Conservation (phyloP, 2,888 invertebrate genomes). For the Papilio protenor region DNA sequence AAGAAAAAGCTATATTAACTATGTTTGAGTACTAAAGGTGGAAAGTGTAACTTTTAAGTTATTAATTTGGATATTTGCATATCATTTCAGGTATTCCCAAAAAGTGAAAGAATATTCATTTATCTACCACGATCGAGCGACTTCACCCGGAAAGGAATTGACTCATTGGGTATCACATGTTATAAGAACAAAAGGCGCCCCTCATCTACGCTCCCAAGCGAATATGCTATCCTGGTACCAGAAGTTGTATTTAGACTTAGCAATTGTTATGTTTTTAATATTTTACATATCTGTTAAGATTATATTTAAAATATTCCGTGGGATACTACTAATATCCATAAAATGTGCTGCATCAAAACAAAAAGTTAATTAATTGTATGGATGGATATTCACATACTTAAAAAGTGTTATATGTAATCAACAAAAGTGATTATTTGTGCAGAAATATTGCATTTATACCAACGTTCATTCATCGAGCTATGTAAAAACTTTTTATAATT, state of each 20-base stretch:
- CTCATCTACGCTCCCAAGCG: constrained; percentile 62
- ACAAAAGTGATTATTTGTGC: no score
- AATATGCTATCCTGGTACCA: constrained; percentile 60
- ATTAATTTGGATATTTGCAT: neutral
- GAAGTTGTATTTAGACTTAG: constrained; percentile 62
- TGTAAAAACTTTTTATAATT: neutral
- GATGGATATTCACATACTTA: no score
- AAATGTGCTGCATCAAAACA: no score
- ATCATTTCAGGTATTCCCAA: constrained; percentile 56
- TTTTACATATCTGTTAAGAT: no score
- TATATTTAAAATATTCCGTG: no score
- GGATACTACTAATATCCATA: no score
- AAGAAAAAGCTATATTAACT: no score
- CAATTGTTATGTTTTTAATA: constrained; percentile 42
- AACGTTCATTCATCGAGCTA: no score
- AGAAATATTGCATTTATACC: no score
- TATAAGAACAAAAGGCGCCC: constrained; percentile 60
- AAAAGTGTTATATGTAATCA: no score
- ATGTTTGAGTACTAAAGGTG: no score
- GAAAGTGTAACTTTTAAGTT: neutral
- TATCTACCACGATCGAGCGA: constrained; percentile 61
- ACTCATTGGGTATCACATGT: constrained; percentile 68
- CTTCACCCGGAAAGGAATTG: constrained; percentile 57
- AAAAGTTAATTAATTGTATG: no score
- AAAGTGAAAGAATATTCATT: constrained; percentile 59